Percentiles rank a stretch among this genome's conserved stretches.
phyloP scores from a whole-genome alignment of 2,113 vertebrate species.

The Strix aluco region DNA sequence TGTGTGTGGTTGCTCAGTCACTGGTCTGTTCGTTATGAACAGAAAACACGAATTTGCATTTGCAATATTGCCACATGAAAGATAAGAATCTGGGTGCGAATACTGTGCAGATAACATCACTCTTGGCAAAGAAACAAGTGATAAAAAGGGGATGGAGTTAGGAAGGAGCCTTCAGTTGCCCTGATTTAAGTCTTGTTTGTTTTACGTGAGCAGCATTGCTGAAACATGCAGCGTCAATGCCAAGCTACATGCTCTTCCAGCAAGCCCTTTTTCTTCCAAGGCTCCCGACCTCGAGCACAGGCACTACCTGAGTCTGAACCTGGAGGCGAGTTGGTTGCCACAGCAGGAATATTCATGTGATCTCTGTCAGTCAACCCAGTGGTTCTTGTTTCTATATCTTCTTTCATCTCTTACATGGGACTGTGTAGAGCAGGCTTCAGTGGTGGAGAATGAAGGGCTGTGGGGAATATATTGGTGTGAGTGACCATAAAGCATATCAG shows the following conservation, averaged over 20 bases:
- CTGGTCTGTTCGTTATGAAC: neutral
- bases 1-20: neutral
- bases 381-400: neutral
- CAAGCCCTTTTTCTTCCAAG: neutral
- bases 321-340: neutral
- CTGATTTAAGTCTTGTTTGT: neutral
- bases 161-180: neutral
- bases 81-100: neutral
- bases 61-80: neutral
- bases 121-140: neutral
- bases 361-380: neutral
- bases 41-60: neutral
- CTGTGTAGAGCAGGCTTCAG: neutral
- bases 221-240: neutral
- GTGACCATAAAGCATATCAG: neutral
- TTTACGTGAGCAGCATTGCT: neutral
- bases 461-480: neutral
- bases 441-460: neutral
- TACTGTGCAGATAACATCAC: neutral
- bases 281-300: neutral
- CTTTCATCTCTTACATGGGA: neutral
- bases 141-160: neutral
- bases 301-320: neutral
- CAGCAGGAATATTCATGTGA: neutral
- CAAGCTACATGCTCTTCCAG: neutral